Base-by-base conservation (phyloP, 2,113 vertebrate genomes). In the Sisor rabdophorus region DNA sequence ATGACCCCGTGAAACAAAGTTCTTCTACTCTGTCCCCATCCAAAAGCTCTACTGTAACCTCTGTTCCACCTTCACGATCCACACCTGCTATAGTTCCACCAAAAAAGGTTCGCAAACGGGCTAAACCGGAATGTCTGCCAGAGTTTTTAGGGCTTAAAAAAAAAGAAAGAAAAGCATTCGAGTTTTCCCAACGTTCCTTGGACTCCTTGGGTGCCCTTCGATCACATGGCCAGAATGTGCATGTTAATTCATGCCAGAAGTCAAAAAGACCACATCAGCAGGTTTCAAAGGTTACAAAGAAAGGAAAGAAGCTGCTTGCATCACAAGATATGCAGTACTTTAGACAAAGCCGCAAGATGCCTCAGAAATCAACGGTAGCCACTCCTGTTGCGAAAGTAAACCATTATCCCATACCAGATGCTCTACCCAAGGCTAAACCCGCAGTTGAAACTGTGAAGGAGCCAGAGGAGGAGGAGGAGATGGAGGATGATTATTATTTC, bases 101-200 rank as follows among this genome's bases (percentile, higher is more conserved):
- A 0, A 92, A 84, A 83, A 93, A 92, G 3, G 48, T 85, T 12
- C 86, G 90, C 1, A 86, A 86, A 61, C 82, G 79, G 69, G 88
- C 88, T 0, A 90, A 86, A 36, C 91, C 92, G 0, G 0, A 86
- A 0, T 92, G 88, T 0, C 80, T 79, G 0, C 91, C 59, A 2
- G 93, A 94, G 78, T 92, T 86, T 24, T 90, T 94, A 12, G 91
- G 93, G 1, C 81, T 95, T 36, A 94, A 92, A 65, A 95, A 95
- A 80, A 89, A 65, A 0, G 87, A 86, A 4, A 92, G 93, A 26
- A 89, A 44, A 76, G 93, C 93, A 0, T 88, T 87, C 0, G 92
- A 93, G 0, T 71, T 95, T 58, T 94, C 94, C 0, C 93, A 95
- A 65, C 81, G 86, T 10, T 90, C 93, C 1, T 77, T 88, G 11